A percentile compares a stretch with the other conserved stretches of the same genome.
Evolutionary conservation across 2,888 invertebrate species (phyloP).

Genomic region (Gymnocheta viridis): DNA sequence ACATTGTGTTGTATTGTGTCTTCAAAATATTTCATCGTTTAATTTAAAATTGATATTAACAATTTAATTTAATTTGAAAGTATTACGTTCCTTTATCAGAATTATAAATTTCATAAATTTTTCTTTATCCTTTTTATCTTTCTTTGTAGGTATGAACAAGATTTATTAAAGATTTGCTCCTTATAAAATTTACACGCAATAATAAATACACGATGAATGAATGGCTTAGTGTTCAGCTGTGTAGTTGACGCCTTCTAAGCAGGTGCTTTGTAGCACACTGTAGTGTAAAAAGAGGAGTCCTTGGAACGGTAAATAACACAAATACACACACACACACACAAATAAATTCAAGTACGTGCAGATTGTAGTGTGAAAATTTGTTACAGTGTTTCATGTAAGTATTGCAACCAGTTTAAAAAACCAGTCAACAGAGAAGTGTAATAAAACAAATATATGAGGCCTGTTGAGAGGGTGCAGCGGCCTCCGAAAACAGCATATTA

Average conservation of each 20-base stretch:
- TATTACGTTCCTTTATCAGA: not conserved
- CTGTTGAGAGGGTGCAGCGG: too few relatives aligned
- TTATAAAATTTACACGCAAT: not conserved
- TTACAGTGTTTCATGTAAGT: not conserved
- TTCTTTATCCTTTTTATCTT: slow-evolving; percentile 8
- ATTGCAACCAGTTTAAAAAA: too few relatives aligned
- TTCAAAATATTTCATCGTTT: not conserved
- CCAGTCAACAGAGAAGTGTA: too few relatives aligned
- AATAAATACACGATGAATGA: not conserved
- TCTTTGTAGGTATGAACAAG: slow-evolving; percentile 52
- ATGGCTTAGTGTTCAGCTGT: not conserved
- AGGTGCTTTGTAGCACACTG: not conserved
- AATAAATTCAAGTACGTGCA: not conserved
- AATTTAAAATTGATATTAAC: not conserved
- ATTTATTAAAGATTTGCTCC: slow-evolving; percentile 32
- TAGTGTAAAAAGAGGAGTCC: not conserved
- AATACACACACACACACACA: not conserved
- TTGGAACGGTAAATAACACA: not conserved
- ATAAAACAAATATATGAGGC: too few relatives aligned
- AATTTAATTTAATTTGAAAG: not conserved
- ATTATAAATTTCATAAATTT: slow-evolving; percentile 22
- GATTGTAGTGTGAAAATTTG: not conserved
- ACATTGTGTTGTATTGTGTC: not conserved
- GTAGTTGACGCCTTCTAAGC: not conserved
- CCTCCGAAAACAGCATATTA: too few relatives aligned